phyloP scores from a whole-genome alignment of 2,888 invertebrate species.

The Azorinus chamasolen region DNA sequence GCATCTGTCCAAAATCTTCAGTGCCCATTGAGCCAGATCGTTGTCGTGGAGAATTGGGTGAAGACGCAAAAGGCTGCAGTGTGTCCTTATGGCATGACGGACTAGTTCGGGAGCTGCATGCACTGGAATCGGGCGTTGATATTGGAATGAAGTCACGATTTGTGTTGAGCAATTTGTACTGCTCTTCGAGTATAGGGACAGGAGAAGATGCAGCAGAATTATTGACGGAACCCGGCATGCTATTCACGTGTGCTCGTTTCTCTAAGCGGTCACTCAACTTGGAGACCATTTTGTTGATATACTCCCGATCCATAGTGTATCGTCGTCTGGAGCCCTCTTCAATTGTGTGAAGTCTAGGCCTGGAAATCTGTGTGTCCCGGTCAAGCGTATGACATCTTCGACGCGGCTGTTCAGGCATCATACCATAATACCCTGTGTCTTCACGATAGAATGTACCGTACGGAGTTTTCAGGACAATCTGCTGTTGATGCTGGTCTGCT shows the following conservation, averaged over 20 bases:
- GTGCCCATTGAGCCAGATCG: slow-evolving; percentile 78
- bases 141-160: slow-evolving; percentile 78
- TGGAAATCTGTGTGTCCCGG: slow-evolving; percentile 75
- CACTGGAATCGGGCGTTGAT: slow-evolving; percentile 70
- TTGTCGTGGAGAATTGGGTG: slow-evolving; percentile 73
- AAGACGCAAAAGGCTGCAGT: slow-evolving; percentile 70
- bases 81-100: slow-evolving; percentile 72
- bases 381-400: slow-evolving; percentile 81
- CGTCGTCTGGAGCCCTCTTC: slow-evolving; percentile 78
- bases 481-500: slow-evolving; percentile 62
- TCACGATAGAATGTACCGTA: slow-evolving; percentile 82
- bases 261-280: slow-evolving; percentile 77
- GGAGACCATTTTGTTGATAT: slow-evolving; percentile 79
- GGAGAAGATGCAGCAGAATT: slow-evolving; percentile 80
- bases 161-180: slow-evolving; percentile 63
- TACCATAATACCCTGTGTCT: slow-evolving; percentile 77
- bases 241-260: slow-evolving; percentile 74
- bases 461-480: slow-evolving; percentile 80
- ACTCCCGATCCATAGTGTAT: slow-evolving; percentile 80
- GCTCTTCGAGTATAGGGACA: slow-evolving; percentile 75
- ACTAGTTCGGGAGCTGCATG: slow-evolving; percentile 73
- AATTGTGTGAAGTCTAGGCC: slow-evolving; percentile 79
- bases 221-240: slow-evolving; percentile 78
- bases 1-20: slow-evolving; percentile 75
- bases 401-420: slow-evolving; percentile 77